These are phyloP conservation scores for Catocala nupta DNA, from an alignment of 2,888 invertebrate genomes.

Conservation along the genomic window DNA sequence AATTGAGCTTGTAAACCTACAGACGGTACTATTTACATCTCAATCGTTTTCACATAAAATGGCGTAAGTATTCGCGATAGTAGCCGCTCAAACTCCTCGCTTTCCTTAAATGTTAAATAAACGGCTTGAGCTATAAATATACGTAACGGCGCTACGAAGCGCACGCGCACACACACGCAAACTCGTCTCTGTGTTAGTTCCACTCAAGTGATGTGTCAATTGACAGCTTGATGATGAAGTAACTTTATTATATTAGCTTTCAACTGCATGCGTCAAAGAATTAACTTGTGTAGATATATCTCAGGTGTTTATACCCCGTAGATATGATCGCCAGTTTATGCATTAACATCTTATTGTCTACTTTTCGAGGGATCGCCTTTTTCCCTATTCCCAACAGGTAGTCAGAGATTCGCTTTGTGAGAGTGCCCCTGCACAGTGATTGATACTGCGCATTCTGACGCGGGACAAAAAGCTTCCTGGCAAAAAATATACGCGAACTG, in stretches of 20 bases:
- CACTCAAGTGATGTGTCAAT: conserved; percentile 10
- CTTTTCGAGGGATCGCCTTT: background rate
- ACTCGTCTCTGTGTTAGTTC: background rate
- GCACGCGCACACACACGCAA: conserved; percentile 5
- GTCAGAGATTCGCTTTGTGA: conserved; percentile 32
- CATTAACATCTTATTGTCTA: conserved; percentile 21
- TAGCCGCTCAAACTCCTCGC: conserved; percentile 16
- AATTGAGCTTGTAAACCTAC: no score
- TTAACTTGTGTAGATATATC: background rate
- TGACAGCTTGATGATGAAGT: background rate
- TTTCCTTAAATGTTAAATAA: conserved; percentile 18
- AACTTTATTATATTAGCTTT: background rate
- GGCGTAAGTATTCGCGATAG: background rate
- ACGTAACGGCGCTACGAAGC: conserved; percentile 20
- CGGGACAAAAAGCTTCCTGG: conserved; percentile 55
- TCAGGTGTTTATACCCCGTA: background rate
- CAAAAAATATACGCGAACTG: conserved; percentile 52
- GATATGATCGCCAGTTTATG: conserved; percentile 14
- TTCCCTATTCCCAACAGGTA: conserved; percentile 49
- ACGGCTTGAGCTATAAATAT: conserved; percentile 26
- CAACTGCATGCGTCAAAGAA: background rate
- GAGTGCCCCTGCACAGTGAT: conserved; percentile 49
- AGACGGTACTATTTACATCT: background rate
- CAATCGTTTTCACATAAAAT: background rate
- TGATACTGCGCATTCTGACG: conserved; percentile 47